These are phyloP conservation scores for Threskiornis aethiopicus DNA, from an alignment of 2,797 vertebrate species.

Conservation along the genomic window DNA sequence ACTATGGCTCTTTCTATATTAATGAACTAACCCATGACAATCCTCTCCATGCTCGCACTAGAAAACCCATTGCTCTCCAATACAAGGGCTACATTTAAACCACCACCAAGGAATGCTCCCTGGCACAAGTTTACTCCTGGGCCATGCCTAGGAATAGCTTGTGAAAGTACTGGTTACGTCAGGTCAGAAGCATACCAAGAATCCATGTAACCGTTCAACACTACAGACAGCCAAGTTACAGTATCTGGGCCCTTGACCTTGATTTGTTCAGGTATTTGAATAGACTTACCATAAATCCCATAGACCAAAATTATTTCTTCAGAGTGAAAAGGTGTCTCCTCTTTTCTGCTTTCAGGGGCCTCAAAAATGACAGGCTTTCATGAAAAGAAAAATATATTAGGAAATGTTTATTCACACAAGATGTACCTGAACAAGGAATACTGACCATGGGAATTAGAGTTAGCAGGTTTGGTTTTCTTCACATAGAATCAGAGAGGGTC, in stretches of 20 bases:
- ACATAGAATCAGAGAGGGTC: not conserved
- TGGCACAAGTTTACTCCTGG: not conserved
- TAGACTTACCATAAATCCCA: not conserved
- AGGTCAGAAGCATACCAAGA: not conserved
- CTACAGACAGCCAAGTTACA: not conserved
- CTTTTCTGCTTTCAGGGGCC: not conserved
- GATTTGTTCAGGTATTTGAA: not conserved
- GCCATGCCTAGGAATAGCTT: not conserved
- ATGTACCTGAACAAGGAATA: not conserved
- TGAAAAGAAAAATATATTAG: not conserved
- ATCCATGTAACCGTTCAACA: not conserved
- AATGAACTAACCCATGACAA: not conserved
- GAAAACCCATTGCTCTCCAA: not conserved
- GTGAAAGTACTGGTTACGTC: not conserved
- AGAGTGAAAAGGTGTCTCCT: not conserved
- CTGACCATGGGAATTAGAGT: not conserved
- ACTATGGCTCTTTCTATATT: not conserved
- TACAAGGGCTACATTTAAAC: not conserved
- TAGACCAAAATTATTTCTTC: not conserved
- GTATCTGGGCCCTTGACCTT: not conserved
- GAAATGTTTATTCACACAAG: not conserved
- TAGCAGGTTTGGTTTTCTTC: not conserved
- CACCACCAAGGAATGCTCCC: not conserved
- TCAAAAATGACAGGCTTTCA: not conserved
- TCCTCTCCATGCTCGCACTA: not conserved